phyloP scores from a whole-genome alignment of 2,888 invertebrate genomes.

The Uloborus plumipes region DNA sequence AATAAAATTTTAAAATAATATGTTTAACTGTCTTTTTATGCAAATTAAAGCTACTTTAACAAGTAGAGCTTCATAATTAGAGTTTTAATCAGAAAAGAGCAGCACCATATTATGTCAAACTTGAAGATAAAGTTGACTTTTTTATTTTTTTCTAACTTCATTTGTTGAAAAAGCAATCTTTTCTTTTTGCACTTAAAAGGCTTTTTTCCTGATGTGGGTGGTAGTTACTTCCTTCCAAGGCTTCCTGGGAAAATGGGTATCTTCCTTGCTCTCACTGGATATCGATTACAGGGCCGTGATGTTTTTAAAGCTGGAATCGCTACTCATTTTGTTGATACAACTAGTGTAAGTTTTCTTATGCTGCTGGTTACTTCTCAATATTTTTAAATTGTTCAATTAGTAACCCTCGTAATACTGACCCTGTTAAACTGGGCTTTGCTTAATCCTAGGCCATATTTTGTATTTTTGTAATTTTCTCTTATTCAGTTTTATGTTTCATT shows the following conservation, averaged over 20 bases:
- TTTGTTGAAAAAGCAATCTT: background rate
- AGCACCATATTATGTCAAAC: background rate
- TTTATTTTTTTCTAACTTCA: background rate
- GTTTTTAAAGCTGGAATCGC: slow-evolving; percentile 90
- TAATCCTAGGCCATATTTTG: no score
- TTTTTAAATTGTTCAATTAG: no score
- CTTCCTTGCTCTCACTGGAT: slow-evolving; percentile 91
- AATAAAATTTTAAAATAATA: no score
- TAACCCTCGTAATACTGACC: no score
- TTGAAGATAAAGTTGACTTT: no score
- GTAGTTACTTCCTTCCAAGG: slow-evolving; percentile 89
- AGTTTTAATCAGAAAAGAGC: background rate
- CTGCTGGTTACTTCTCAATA: no score
- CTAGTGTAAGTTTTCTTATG: slow-evolving; percentile 72
- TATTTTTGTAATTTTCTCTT: no score
- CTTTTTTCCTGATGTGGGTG: slow-evolving; percentile 96
- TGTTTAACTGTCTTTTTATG: no score
- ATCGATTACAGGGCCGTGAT: slow-evolving; percentile 82
- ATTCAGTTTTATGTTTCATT: no score
- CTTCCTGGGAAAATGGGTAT: slow-evolving; percentile 87
- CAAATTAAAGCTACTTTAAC: no score
- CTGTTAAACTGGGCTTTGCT: no score
- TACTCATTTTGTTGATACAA: slow-evolving; percentile 82
- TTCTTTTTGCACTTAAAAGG: slow-evolving; percentile 72
- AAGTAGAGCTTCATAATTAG: no score